Evolutionary conservation across 2,797 vertebrate species (phyloP).

Genomic region (Mormyrus hasselquistii): DNA sequence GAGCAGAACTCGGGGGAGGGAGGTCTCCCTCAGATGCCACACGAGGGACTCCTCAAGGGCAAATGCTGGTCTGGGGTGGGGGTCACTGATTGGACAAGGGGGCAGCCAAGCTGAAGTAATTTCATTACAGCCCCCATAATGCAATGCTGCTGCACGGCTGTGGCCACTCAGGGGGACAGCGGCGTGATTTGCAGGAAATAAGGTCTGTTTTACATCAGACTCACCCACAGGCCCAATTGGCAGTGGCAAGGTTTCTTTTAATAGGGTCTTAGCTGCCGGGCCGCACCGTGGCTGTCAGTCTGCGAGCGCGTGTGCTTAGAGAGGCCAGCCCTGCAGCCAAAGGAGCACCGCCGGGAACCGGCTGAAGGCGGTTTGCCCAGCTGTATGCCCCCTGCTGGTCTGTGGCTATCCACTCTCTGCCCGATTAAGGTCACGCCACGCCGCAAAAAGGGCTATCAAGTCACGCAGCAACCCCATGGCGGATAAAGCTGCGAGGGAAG

Average conservation of each 20-base stretch:
- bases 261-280: neutral
- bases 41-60: constrained; percentile 1
- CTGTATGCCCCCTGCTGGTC: neutral
- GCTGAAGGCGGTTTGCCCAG: neutral
- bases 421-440: neutral
- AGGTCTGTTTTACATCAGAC: constrained; percentile 17
- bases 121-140: neutral
- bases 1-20: neutral
- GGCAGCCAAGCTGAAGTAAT: neutral
- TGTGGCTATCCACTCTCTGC: neutral
- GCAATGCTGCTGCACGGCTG: neutral
- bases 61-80: neutral
- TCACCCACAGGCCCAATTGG: constrained; percentile 12
- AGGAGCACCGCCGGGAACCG: neutral
- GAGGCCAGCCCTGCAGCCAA: neutral
- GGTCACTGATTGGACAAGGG: neutral
- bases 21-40: neutral
- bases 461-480: neutral
- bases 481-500: neutral
- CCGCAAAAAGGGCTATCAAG: neutral
- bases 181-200: neutral
- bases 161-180: neutral
- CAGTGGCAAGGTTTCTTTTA: constrained; percentile 5
- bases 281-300: neutral
- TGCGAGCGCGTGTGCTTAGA: neutral